phyloP scores from a whole-genome alignment of 2,888 invertebrate genomes.

The Mythimna loreyi region DNA sequence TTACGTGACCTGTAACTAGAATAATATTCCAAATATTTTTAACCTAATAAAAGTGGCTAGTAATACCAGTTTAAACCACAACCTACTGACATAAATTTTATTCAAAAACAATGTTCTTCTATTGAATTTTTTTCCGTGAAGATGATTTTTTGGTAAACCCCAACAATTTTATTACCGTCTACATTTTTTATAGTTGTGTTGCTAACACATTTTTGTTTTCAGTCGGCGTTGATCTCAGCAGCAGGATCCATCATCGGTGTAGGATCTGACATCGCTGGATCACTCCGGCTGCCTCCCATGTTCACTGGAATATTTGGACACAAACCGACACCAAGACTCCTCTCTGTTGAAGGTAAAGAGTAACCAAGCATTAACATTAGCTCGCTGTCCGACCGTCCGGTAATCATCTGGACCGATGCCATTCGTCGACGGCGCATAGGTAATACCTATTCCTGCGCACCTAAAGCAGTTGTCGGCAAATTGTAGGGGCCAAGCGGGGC shows the following conservation, averaged over 20 bases:
- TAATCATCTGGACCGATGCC: too few species aligned
- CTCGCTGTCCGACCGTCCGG: too few species aligned
- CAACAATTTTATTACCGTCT: not conserved
- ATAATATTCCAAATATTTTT: not conserved
- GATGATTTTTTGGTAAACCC: not conserved
- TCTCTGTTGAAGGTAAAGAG: slow-evolving; percentile 90
- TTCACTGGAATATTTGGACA: slow-evolving; percentile 98
- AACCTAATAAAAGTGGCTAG: not conserved
- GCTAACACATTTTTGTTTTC: slow-evolving; percentile 58
- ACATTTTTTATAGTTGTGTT: not conserved
- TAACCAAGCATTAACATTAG: not conserved
- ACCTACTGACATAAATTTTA: not conserved
- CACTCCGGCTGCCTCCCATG: slow-evolving; percentile 96
- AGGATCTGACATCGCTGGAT: slow-evolving; percentile 97
- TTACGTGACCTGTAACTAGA: not conserved
- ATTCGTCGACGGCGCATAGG: too few species aligned
- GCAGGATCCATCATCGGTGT: slow-evolving; percentile 96
- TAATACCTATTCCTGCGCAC: too few species aligned
- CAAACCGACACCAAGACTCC: slow-evolving; percentile 94
- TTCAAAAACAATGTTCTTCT: not conserved
- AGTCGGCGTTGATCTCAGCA: slow-evolving; percentile 94
- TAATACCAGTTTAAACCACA: slow-evolving; percentile 4
- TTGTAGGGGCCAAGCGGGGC: too few species aligned
- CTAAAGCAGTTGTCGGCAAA: too few species aligned
- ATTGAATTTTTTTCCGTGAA: not conserved